phyloP scores from a whole-genome alignment of 2,888 invertebrate genomes.

The Hirtodrosophila cameraria region DNA sequence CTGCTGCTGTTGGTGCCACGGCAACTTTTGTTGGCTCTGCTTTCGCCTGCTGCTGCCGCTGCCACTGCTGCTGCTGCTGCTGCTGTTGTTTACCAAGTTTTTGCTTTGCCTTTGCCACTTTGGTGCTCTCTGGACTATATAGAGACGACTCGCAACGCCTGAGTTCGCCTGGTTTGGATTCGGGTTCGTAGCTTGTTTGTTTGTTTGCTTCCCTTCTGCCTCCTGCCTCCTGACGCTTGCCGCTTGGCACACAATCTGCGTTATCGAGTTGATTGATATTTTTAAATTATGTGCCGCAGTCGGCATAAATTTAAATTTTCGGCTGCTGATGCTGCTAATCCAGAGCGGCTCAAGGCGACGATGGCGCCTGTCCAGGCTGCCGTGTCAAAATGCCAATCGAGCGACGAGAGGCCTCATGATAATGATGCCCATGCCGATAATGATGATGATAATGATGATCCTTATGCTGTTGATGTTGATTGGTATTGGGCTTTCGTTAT shows the following conservation, averaged over 20 bases:
- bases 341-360: constrained; percentile 57
- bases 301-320: constrained; percentile 74
- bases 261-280: constrained; percentile 79
- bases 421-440: constrained; percentile 18
- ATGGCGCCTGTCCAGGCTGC: constrained; percentile 33
- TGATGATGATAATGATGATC: constrained; percentile 37
- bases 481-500: constrained; percentile 46
- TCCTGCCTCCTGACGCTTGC: neutral
- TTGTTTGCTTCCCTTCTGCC: constrained; percentile 35
- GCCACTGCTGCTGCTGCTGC: constrained; percentile 28
- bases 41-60: constrained; percentile 56
- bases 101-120: constrained; percentile 65
- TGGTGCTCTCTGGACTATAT: constrained; percentile 47
- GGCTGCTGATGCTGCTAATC: constrained; percentile 71
- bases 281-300: constrained; percentile 79
- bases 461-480: constrained; percentile 46
- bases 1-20: constrained; percentile 22
- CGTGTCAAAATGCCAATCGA: constrained; percentile 80
- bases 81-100: constrained; percentile 75
- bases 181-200: constrained; percentile 57
- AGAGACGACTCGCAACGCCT: constrained; percentile 25
- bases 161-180: constrained; percentile 38
- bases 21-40: constrained; percentile 64
- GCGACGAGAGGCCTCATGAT: constrained; percentile 32
- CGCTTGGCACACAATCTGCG: constrained; percentile 56